Conservation (phyloP, 1,140 invertebrate genomes). For the Limonius californicus region DNA sequence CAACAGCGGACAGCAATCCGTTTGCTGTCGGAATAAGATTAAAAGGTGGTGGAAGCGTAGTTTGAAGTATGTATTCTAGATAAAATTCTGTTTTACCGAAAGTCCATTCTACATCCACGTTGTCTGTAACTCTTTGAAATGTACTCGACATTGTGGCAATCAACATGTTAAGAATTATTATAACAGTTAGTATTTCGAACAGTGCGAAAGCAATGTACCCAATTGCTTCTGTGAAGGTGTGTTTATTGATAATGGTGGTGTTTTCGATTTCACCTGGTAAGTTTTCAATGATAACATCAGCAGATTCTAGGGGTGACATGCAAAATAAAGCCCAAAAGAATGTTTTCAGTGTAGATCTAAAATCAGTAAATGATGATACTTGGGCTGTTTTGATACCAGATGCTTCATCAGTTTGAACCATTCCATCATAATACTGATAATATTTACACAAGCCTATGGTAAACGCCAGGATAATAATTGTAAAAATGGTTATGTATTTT, state of each 20-base stretch:
- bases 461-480: constrained; percentile 54
- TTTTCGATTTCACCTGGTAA: constrained; percentile 49
- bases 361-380: constrained; percentile 53
- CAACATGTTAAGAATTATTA: constrained; percentile 73
- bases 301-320: constrained; percentile 62
- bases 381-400: constrained; percentile 46
- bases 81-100: constrained; percentile 58
- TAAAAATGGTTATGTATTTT: constrained; percentile 54
- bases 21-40: constrained; percentile 54
- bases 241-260: constrained; percentile 51
- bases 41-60: constrained; percentile 55
- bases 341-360: constrained; percentile 60
- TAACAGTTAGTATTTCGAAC: constrained; percentile 65
- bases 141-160: constrained; percentile 75
- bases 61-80: constrained; percentile 54
- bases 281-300: constrained; percentile 60
- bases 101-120: constrained; percentile 58
- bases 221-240: constrained; percentile 57
- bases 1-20: constrained; percentile 43
- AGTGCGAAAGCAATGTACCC: constrained; percentile 62
- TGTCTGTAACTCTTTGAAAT: constrained; percentile 62
- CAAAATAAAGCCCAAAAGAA: constrained; percentile 76
- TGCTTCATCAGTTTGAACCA: constrained; percentile 53
- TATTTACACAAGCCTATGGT: constrained; percentile 49
- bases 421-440: constrained; percentile 59